A percentile compares a stretch with the other conserved stretches of the same genome.
These are phyloP conservation scores for Etheostoma cragini DNA, from an alignment of 2,113 vertebrate species.

Conservation along the genomic window DNA sequence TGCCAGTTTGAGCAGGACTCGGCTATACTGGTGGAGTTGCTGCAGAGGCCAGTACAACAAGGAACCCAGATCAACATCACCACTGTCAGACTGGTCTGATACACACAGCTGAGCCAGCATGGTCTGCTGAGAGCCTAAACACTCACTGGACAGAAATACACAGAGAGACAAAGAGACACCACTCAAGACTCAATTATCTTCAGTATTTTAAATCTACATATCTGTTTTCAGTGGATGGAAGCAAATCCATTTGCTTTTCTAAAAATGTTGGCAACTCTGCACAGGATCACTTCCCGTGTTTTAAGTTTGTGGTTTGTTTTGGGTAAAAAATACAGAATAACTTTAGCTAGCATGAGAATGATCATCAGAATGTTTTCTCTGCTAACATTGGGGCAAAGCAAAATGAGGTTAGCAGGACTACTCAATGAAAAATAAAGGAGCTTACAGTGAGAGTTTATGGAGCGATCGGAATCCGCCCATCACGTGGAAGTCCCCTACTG, in stretches of 20 bases:
- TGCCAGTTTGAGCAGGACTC: conserved; percentile 91
- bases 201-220: not conserved
- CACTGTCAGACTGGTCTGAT: conserved; percentile 77
- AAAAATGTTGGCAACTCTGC: not conserved
- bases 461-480: conserved; percentile 95
- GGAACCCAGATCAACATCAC: conserved; percentile 85
- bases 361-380: not conserved
- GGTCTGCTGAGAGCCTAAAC: conserved; percentile 87
- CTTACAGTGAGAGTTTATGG: conserved; percentile 93
- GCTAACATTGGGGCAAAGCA: not conserved
- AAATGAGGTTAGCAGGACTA: not conserved
- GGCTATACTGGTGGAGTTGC: conserved; percentile 90
- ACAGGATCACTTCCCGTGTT: not conserved
- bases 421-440: conserved; percentile 12
- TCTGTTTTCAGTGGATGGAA: not conserved
- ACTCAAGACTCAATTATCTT: not conserved
- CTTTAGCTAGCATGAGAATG: not conserved
- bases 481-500: conserved; percentile 92
- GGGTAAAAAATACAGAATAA: not conserved
- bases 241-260: not conserved
- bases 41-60: conserved; percentile 92
- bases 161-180: not conserved
- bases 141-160: conserved; percentile 83
- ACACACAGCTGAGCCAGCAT: conserved; percentile 85
- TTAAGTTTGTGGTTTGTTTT: not conserved